Percentiles rank a stretch among this genome's conserved stretches.
These are phyloP conservation scores for Periophthalmus modestus DNA, from an alignment of 2,113 vertebrate species.

Conservation along the genomic window DNA sequence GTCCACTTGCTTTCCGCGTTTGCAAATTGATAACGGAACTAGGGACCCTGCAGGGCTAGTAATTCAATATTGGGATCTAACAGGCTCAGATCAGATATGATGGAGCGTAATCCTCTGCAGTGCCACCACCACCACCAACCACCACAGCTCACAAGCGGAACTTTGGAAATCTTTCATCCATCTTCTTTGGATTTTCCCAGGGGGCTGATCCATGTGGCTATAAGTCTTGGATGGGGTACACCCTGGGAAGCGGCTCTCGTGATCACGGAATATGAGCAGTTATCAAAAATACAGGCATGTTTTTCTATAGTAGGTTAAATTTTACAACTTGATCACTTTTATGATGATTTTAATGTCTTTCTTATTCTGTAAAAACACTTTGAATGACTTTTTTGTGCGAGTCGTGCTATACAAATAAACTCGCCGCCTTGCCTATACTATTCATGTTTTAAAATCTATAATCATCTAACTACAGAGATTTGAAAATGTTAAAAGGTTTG, in stretches of 20 bases:
- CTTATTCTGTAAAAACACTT: too few species aligned
- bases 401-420: too few species aligned
- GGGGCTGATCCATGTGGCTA: not conserved
- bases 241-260: not conserved
- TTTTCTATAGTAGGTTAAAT: not conserved
- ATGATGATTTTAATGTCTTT: too few species aligned
- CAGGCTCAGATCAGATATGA: conserved; percentile 74
- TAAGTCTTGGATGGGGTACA: not conserved
- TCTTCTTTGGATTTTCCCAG: not conserved
- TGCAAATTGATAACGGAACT: conserved; percentile 74
- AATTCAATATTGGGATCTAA: conserved; percentile 74
- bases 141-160: conserved; percentile 49
- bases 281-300: not conserved
- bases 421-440: too few species aligned
- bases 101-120: conserved; percentile 71
- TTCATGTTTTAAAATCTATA: too few species aligned
- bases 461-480: too few species aligned
- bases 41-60: conserved; percentile 61
- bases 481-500: not conserved
- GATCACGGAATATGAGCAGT: not conserved
- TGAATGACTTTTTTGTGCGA: too few species aligned
- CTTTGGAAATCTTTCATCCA: conserved; percentile 28
- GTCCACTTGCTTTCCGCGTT: conserved; percentile 28
- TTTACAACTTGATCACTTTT: too few species aligned
- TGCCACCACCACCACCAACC: conserved; percentile 54